Conservation (phyloP, 2,113 vertebrate species). For the Solea senegalensis region DNA sequence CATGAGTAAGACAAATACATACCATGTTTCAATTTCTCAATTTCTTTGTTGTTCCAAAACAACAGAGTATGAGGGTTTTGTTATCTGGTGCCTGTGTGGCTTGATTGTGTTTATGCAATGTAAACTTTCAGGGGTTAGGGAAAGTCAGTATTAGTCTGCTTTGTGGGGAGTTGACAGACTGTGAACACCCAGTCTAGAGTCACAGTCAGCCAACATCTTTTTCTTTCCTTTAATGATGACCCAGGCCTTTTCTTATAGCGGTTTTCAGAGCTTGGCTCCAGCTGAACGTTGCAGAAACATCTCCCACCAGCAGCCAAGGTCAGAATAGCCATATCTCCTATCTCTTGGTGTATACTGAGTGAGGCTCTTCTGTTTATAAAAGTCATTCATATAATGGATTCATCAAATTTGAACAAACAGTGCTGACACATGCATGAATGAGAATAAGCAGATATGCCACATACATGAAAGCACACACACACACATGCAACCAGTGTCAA, state of each 20-base stretch:
- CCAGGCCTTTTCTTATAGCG: conserved; percentile 33
- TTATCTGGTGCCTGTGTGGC: neutral
- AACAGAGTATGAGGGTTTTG: neutral
- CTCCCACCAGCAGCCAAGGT: conserved; percentile 19
- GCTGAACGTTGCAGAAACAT: conserved; percentile 7
- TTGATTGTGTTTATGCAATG: too few species aligned
- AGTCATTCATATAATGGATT: conserved; percentile 8
- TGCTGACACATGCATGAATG: conserved; percentile 31
- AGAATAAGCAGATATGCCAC: conserved; percentile 60
- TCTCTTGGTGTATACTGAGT: neutral
- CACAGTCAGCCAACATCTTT: conserved; percentile 6
- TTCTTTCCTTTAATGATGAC: conserved; percentile 47
- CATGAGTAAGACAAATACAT: neutral
- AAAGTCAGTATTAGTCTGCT: too few species aligned
- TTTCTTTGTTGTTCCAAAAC: too few species aligned
- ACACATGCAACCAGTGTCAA: conserved; percentile 21
- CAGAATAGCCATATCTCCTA: conserved; percentile 1
- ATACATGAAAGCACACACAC: conserved; percentile 45
- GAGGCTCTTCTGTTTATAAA: neutral
- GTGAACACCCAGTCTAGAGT: conserved; percentile 1
- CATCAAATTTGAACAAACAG: conserved; percentile 16
- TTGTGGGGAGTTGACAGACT: too few species aligned
- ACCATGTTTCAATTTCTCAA: neutral
- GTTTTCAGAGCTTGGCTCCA: conserved; percentile 20
- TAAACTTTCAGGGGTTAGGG: too few species aligned